These are phyloP conservation scores for Hycleus phaleratus DNA, from an alignment of 1,140 invertebrate genomes.

Conservation along the genomic window DNA sequence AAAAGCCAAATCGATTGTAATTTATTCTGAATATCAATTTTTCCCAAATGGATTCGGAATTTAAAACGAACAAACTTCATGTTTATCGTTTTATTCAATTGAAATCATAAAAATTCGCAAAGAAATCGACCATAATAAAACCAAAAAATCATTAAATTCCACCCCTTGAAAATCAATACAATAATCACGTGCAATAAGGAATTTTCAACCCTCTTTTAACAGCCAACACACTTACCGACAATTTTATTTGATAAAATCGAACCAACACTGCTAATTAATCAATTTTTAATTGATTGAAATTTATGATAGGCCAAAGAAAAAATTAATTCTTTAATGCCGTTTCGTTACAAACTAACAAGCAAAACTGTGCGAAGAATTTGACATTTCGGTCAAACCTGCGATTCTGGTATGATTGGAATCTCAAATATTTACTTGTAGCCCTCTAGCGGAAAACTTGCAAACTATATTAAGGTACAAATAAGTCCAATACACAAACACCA, in stretches of 20 bases:
- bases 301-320: background rate
- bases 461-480: constrained; percentile 24
- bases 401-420: constrained; percentile 40
- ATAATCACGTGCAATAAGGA: background rate
- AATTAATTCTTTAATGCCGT: constrained; percentile 30
- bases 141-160: background rate
- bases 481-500: background rate
- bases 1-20: background rate
- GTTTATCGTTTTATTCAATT: background rate
- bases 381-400: constrained; percentile 44
- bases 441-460: constrained; percentile 35
- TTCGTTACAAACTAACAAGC: constrained; percentile 35
- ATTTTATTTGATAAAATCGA: background rate
- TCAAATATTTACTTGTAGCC: constrained; percentile 41
- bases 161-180: background rate
- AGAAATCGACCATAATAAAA: too few relatives aligned
- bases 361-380: constrained; percentile 43
- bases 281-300: background rate
- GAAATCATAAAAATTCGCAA: background rate
- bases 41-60: background rate
- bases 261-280: background rate
- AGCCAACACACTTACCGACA: background rate
- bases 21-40: background rate
- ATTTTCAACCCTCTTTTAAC: background rate
- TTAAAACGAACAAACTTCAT: background rate